phyloP scores from a whole-genome alignment of 1,140 invertebrate species.

The Diorhabda sublineata region DNA sequence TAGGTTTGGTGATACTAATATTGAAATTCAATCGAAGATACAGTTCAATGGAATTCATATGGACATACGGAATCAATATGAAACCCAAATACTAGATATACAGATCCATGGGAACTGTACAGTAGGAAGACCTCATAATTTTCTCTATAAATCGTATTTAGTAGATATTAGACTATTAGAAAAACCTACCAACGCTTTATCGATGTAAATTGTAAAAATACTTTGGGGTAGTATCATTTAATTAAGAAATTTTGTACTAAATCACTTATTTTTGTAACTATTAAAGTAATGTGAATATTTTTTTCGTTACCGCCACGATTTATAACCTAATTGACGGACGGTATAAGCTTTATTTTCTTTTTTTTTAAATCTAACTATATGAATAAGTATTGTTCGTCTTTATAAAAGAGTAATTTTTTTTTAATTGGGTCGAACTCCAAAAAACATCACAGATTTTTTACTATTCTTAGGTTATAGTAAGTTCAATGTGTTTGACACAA shows the following conservation, averaged over 20 bases:
- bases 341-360: constrained; percentile 17
- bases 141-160: too few species aligned
- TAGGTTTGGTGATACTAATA: too few species aligned
- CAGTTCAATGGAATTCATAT: too few species aligned
- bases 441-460: constrained; percentile 31
- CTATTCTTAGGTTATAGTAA: constrained; percentile 29
- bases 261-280: not conserved
- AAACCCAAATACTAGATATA: too few species aligned
- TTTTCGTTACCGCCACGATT: not conserved
- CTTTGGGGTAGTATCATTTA: not conserved
- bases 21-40: too few species aligned
- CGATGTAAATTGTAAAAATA: too few species aligned
- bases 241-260: not conserved
- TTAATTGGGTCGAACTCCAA: constrained; percentile 23
- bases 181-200: too few species aligned
- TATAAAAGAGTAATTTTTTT: constrained; percentile 13
- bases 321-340: constrained; percentile 20
- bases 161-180: too few species aligned
- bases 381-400: constrained; percentile 9
- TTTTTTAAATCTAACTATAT: not conserved
- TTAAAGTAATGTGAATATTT: not conserved
- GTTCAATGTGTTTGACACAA: constrained; percentile 24
- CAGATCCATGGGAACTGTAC: too few species aligned
- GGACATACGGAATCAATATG: too few species aligned
- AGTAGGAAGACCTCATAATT: too few species aligned